phyloP scores from a whole-genome alignment of 2,113 vertebrate species.

The Zootoca vivipara region DNA sequence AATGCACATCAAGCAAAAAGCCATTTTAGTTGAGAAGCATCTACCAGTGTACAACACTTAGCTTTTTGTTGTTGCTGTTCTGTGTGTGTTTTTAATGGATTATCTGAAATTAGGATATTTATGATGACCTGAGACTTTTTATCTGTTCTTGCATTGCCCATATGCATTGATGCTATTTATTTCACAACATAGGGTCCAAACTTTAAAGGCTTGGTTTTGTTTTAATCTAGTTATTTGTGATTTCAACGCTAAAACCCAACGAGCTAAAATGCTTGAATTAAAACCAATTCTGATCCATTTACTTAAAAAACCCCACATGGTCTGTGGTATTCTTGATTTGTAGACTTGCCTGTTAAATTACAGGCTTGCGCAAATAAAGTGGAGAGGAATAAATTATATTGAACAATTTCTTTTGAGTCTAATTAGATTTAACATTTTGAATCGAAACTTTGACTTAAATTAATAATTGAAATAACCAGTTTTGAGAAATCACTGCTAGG shows the following conservation, averaged over 20 bases:
- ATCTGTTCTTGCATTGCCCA: slow-evolving; percentile 19
- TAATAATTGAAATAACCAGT: neutral
- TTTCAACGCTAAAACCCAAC: neutral
- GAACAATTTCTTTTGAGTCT: neutral
- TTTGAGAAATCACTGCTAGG: slow-evolving; percentile 1
- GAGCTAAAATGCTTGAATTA: neutral
- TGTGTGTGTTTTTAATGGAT: slow-evolving; percentile 48
- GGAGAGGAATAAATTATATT: slow-evolving; percentile 1
- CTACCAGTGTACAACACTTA: slow-evolving; percentile 47
- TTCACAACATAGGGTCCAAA: neutral
- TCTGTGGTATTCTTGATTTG: neutral
- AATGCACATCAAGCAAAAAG: slow-evolving; percentile 53
- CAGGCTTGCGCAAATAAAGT: slow-evolving; percentile 7
- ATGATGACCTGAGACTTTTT: slow-evolving; percentile 33
- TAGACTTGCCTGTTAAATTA: slow-evolving; percentile 5
- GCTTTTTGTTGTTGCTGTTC: slow-evolving; percentile 34
- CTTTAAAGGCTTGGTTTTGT: neutral
- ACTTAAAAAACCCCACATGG: neutral
- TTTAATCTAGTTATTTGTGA: neutral
- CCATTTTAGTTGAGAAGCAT: slow-evolving; percentile 64
- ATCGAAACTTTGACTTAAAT: neutral
- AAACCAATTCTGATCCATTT: neutral
- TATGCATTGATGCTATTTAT: neutral
- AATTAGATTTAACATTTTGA: slow-evolving; percentile 22
- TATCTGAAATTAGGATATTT: slow-evolving; percentile 10